Evolutionary conservation across 2,888 invertebrate species (phyloP), one percentile per base, ranked within the genome.

Genomic region (Stenodema calcarata): DNA sequence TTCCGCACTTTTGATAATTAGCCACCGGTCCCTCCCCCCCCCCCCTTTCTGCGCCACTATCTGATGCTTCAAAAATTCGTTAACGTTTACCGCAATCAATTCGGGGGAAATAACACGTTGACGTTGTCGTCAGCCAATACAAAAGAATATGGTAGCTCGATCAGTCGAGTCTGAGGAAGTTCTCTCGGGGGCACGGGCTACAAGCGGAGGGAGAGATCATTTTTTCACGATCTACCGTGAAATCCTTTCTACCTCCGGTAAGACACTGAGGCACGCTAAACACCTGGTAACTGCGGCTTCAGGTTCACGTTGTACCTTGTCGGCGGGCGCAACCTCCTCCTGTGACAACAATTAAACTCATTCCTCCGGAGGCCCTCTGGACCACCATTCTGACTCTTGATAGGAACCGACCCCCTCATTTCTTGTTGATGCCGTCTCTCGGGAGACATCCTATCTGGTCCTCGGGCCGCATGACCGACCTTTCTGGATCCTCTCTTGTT

Each of bases 311-410:
- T n/a, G 42, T 44, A 44, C 42, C 27, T 27, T 23, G 44, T 23
- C 42, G 44, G 78, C 44, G 9, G 44, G 18, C 42, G 4, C 27
- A 28, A 27, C 44, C 41, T 78, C 78, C 41, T 75, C 35, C 78
- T 78, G 78, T 18, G 78, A 78, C 78, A 78, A 78, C 78, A 78
- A 78, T 78, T 78, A 78, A 78, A 78, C 78, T 44, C 78, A 44
- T 78, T 78, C 78, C 78, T 44, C 14, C 18, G 70, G 23, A 23
- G 27, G 14, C 23, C 23, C 6, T n/a, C n/a, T 4, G 18, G 14
- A 14, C 70, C 44, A n/a, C 11, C 3, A 4, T 30, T 30, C 30
- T 18, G 73, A 35, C 73, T 35, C 30, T n/a, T 28, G 35, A 73
- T 73, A 12, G 30, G 73, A 42, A 3, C 70, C 70, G 28, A 75